phyloP scores from a whole-genome alignment of 2,113 vertebrate genomes.

The Trematomus loennbergii region DNA sequence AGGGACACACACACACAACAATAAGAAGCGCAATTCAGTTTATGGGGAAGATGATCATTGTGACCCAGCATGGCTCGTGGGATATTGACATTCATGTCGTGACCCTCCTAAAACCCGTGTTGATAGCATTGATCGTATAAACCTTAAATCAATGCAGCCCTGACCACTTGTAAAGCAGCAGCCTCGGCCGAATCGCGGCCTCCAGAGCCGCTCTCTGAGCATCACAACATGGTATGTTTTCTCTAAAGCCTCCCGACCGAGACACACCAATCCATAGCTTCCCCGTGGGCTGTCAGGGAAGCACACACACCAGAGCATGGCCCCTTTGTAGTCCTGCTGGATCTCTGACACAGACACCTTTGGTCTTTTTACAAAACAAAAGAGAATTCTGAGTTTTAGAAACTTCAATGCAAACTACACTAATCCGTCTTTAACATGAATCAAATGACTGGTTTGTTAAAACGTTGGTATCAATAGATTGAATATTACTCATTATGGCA shows the following conservation, averaged over 20 bases:
- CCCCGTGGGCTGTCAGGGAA: constrained; percentile 38
- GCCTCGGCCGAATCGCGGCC: constrained; percentile 44
- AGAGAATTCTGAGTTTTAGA: constrained; percentile 17
- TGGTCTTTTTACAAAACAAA: constrained; percentile 20
- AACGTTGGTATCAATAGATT: too few relatives aligned
- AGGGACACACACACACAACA: background rate
- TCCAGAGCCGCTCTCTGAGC: constrained; percentile 46
- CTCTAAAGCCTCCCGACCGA: constrained; percentile 63
- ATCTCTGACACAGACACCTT: constrained; percentile 51
- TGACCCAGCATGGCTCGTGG: constrained; percentile 35
- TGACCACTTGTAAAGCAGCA: constrained; percentile 70
- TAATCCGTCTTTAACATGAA: background rate
- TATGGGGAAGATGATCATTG: constrained; percentile 16
- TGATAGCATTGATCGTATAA: constrained; percentile 70
- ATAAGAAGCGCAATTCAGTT: background rate
- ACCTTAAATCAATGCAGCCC: constrained; percentile 70
- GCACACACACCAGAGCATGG: constrained; percentile 35
- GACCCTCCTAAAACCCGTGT: constrained; percentile 59
- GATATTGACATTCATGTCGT: constrained; percentile 65
- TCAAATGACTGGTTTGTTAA: background rate
- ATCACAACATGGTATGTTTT: constrained; percentile 59
- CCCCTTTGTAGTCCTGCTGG: constrained; percentile 41
- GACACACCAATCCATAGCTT: constrained; percentile 67
- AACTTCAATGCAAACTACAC: background rate
- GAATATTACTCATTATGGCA: too few relatives aligned